phyloP scores from a whole-genome alignment of 2,797 vertebrate genomes.

The Pagetopsis macropterus region DNA sequence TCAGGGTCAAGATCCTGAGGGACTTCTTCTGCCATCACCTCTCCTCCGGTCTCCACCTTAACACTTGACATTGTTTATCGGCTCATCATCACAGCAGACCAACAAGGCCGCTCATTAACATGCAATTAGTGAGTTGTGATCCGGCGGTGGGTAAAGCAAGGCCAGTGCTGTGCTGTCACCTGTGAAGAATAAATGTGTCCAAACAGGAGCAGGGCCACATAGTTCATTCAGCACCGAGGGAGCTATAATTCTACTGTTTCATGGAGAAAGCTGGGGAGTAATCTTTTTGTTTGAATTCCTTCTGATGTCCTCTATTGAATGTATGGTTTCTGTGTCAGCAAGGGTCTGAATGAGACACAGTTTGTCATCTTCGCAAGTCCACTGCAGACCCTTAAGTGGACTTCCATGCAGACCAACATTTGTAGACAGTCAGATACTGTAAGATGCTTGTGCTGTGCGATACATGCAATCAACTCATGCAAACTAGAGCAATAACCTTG shows the following conservation, averaged over 20 bases:
- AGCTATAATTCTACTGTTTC: conserved; percentile 11
- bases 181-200: conserved; percentile 59
- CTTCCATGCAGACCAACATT: not conserved
- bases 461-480: not conserved
- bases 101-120: conserved; percentile 78
- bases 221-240: conserved; percentile 65
- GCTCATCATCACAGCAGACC: conserved; percentile 61
- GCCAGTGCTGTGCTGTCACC: conserved; percentile 58
- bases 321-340: not conserved
- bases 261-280: not conserved
- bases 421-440: not conserved
- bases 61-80: conserved; percentile 65
- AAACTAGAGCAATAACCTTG: not conserved
- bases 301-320: not conserved
- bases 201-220: conserved; percentile 46
- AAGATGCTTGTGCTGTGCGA: not conserved
- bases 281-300: not conserved
- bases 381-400: not conserved
- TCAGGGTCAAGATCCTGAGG: conserved; percentile 38
- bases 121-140: conserved; percentile 76
- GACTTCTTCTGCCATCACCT: conserved; percentile 49
- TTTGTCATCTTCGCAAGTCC: not conserved
- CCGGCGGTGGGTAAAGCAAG: conserved; percentile 49
- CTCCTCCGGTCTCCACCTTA: conserved; percentile 51
- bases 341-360: not conserved